Evolutionary conservation across 2,888 invertebrate genomes (phyloP), one percentile per base, ranked within the genome.

Genomic region (Drosophila falleni): DNA sequence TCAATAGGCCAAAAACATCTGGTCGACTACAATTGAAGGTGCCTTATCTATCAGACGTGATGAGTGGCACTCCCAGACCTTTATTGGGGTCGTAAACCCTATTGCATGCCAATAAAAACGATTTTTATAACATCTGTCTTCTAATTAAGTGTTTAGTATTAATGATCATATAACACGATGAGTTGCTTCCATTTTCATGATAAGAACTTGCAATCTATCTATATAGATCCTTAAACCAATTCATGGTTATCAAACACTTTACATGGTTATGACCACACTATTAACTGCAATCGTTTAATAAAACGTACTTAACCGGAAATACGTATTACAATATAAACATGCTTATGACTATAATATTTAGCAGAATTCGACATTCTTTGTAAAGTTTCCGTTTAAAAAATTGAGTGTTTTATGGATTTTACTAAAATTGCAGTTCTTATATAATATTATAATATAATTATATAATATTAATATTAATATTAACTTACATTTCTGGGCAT

Each of bases 61-160:
- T 16, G 44, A 46, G 35, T 16, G 44, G 9, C 37, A 53, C 16
- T 16, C n/a, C 35, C 5, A 35, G 11, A 13, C 13, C 19, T 61
- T 46, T 54, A 60, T 35, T 47, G 37, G 33, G 33, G 26, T 15
- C 44, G n/a, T 31, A 58, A 64, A 46, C n/a, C n/a, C 1, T n/a
- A 26, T 19, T 49, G 53, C 41, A 33, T 11, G 53, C 6, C 29
- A 44, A 15, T 19, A 15, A 9, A 58, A 67, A 61, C 11, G 35
- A 37, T 39, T 46, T 49, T 54, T 31, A 42, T 39, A 31, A 41
- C 49, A 50, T 15, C 16, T 13, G 16, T 23, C 59, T 31, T 62
- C 67, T 66, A 66, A 54, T 66, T 49, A 58, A 31, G 47, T 35
- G 9, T 49, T 67, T 23, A 19, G 31, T 8, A n/a, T 62, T 58